Base-by-base conservation (phyloP, 2,113 vertebrate genomes). In the Nycticryphes semicollaris region DNA sequence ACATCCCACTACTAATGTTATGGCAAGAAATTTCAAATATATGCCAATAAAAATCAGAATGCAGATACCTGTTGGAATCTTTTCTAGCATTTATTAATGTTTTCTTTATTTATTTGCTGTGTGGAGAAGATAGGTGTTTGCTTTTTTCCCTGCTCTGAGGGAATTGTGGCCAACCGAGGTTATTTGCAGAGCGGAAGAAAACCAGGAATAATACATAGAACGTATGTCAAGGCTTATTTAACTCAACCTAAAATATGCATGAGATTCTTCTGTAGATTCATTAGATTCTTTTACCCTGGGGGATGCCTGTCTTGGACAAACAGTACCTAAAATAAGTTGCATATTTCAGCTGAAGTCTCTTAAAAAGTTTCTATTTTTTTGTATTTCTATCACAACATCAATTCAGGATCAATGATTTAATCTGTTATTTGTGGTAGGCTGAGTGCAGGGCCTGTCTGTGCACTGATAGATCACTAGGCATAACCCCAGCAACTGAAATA, bases 151-250 rank as follows among this genome's bases (percentile, higher is more conserved):
- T 79, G 14, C 33, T 75, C 20, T 86, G 41, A 79, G 63, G 41
- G 17, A 85, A n/a, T 45, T 57, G 14, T 72, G 13, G 56, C 51
- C 27, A 76, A 14, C 33, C 47, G 60, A 43, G 11, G 14, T 75
- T 93, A 93, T 89, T 89, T 83, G 51, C 37, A 50, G 37, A 87
- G 33, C n/a, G 73, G 57, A 90, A 80, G 33, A 62, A 97, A 97
- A 82, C 9, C 33, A 45, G 67, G 5, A 87, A 45, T 54, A 90
- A 86, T 94, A 92, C 89, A 92, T 57, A 87, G 74, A 84, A 86
- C 47, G 35, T 50, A 83, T 83, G 43, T 48, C 90, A 82, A 70
- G 4, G 1, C 7, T 79, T 91, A 87, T 95, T 97, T 94, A 22
- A 86, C 82, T 89, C 91, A 57, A 85, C 25, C 33, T 68, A 82